Base-by-base conservation (phyloP, 2,797 vertebrate species). In the Furcifer pardalis region DNA sequence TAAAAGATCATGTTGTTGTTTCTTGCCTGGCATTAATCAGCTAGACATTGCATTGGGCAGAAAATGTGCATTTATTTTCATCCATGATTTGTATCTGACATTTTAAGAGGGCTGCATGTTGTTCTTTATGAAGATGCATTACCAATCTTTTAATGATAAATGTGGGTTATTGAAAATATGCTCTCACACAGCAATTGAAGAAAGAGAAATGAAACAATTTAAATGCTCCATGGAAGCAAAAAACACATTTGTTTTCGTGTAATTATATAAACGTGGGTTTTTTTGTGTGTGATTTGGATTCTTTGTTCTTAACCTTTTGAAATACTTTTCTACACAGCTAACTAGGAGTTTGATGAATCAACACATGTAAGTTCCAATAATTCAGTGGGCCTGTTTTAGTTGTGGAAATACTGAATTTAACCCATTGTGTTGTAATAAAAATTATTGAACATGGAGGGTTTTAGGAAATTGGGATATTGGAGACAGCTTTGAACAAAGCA, bases 51-150 rank as follows among this genome's bases (percentile, higher is more conserved):
- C 1, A 7, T 72, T 17, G 1, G 32, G n/a, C 19, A 79, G 35
- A 30, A 84, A 13, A 65, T 78, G 30, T 49, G 4, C 0, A 19
- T 1, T 56, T 78, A 69, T 79, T 84, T 65, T 44, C 52, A 81
- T 49, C 2, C 56, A 37, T 13, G 2, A 1, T 75, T 80, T 81
- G 5, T 5, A 76, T 86, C 21, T 86, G 0, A 17, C 4, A 1
- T 72, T 89, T 37, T 46, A 2, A 56, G 1, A 71, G 32, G 66
- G 0, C 0, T 59, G 0, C 7, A 4, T 1, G 27, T 81, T 60
- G 13, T 27, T 25, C 5, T 2, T 83, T 32, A n/a, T 17, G n/a
- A 81, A 59, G 46, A 40, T 40, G 42, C 19, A 30, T 13, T 40
- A 9, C 9, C 23, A n/a, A 27, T 71, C 69, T 71, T 71, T 71